phyloP scores from a whole-genome alignment of 2,797 vertebrate genomes.

The Salarias fasciatus region DNA sequence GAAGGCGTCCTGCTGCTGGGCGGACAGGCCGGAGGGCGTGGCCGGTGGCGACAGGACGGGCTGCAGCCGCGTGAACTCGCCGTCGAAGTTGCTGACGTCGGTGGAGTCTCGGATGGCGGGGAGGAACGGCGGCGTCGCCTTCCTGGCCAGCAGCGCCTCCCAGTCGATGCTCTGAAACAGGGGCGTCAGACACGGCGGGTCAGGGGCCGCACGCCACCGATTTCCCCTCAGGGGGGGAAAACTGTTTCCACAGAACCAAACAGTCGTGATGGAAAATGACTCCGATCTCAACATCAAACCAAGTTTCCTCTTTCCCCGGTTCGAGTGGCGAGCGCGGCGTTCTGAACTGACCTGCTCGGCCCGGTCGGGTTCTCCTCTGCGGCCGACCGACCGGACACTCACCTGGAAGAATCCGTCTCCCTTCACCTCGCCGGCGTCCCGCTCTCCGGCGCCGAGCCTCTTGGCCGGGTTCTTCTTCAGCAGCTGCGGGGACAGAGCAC shows the following conservation, averaged over 20 bases:
- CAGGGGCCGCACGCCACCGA: too few relatives aligned
- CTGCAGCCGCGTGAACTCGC: constrained; percentile 89
- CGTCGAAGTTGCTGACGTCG: constrained; percentile 91
- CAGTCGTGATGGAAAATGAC: too few relatives aligned
- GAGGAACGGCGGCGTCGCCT: constrained; percentile 85
- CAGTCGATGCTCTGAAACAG: constrained; percentile 87
- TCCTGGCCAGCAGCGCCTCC: constrained; percentile 86
- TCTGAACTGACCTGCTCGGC: too few relatives aligned
- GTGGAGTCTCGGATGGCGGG: constrained; percentile 81
- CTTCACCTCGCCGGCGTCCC: constrained; percentile 91
- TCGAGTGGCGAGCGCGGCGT: too few relatives aligned
- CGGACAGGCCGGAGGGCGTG: constrained; percentile 76
- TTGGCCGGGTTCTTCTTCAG: constrained; percentile 90
- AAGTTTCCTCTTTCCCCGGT: too few relatives aligned
- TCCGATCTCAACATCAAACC: too few relatives aligned
- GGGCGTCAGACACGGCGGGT: too few relatives aligned
- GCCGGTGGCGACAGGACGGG: constrained; percentile 87
- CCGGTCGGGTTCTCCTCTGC: too few relatives aligned
- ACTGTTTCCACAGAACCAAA: too few relatives aligned
- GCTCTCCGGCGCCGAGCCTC: constrained; percentile 88
- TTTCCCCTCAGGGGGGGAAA: too few relatives aligned
- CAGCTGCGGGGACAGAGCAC: constrained; percentile 75
- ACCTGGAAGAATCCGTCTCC: constrained; percentile 90
- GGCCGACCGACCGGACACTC: too few relatives aligned
- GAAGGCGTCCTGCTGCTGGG: constrained; percentile 87